phyloP scores from a whole-genome alignment of 1,140 invertebrate genomes.

The Drosophila leontia region DNA sequence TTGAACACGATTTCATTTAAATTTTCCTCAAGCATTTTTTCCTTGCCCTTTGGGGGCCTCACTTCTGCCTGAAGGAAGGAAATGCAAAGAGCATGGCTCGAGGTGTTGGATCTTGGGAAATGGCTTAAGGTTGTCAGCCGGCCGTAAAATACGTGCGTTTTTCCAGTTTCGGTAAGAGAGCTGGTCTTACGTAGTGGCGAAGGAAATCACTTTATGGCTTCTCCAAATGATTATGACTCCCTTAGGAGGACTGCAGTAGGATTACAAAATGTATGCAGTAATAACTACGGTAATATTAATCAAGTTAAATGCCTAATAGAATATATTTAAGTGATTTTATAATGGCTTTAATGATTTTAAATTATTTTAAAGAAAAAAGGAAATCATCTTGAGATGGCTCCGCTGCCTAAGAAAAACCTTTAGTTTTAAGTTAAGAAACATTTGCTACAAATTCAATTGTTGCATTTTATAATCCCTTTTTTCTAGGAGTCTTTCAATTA shows the following conservation, averaged over 20 bases:
- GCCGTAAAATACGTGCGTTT: constrained; percentile 29
- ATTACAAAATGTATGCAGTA: not conserved
- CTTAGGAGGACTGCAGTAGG: not conserved
- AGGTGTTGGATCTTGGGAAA: constrained; percentile 58
- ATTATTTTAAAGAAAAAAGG: not conserved
- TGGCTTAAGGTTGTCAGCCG: constrained; percentile 53
- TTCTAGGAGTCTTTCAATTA: constrained; percentile 2
- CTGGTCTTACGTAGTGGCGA: not conserved
- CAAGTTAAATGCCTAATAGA: not conserved
- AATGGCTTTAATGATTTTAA: not conserved
- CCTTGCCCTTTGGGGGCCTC: constrained; percentile 61
- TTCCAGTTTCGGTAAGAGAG: constrained; percentile 5
- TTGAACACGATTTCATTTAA: constrained; percentile 78
- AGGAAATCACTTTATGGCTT: constrained; percentile 1
- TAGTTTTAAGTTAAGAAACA: not conserved
- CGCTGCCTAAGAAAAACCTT: not conserved
- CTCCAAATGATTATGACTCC: constrained; percentile 3
- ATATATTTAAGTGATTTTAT: not conserved
- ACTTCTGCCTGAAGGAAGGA: constrained; percentile 50
- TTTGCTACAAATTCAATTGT: not conserved
- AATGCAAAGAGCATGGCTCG: constrained; percentile 42
- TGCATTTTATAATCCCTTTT: not conserved
- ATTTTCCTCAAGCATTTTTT: constrained; percentile 62
- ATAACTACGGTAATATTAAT: not conserved
- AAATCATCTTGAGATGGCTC: no score